phyloP scores from a whole-genome alignment of 2,113 vertebrate species.

The Cricetomys ansorgei region DNA sequence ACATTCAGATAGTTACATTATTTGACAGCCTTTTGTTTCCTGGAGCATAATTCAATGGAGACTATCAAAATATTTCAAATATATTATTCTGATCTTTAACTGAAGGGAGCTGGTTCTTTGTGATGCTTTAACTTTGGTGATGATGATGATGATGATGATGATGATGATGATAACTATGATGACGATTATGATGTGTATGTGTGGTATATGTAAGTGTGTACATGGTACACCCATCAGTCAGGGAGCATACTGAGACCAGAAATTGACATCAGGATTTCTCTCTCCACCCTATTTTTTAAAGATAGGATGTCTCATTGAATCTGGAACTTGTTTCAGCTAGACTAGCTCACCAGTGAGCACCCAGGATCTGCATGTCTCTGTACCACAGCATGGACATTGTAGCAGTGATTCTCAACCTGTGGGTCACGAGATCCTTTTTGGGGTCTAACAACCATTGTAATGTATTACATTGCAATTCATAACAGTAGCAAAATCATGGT shows the following conservation, averaged over 20 bases:
- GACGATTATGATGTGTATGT: background rate
- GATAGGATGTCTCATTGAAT: background rate
- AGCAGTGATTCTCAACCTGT: too few species aligned
- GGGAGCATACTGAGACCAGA: background rate
- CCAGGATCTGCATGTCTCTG: too few species aligned
- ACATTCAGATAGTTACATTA: slow-evolving; percentile 7
- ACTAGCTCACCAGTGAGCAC: background rate
- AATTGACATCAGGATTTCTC: background rate
- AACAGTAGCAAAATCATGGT: too few species aligned
- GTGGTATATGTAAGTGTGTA: background rate
- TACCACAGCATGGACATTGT: background rate
- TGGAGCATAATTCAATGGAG: slow-evolving; percentile 51
- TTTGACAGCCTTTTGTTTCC: slow-evolving; percentile 69
- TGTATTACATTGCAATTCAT: too few species aligned
- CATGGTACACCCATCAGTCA: background rate
- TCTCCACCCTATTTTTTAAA: background rate
- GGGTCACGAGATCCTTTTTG: too few species aligned
- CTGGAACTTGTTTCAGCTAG: background rate
- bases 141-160: background rate
- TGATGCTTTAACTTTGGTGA: background rate
- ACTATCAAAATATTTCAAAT: slow-evolving; percentile 61
- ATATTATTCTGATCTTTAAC: slow-evolving; percentile 78
- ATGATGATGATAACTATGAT: background rate
- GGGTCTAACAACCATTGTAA: too few species aligned
- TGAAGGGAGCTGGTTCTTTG: slow-evolving; percentile 73